Evolutionary conservation across 2,113 vertebrate species (phyloP).

Genomic region (Poeciliopsis occidentalis): DNA sequence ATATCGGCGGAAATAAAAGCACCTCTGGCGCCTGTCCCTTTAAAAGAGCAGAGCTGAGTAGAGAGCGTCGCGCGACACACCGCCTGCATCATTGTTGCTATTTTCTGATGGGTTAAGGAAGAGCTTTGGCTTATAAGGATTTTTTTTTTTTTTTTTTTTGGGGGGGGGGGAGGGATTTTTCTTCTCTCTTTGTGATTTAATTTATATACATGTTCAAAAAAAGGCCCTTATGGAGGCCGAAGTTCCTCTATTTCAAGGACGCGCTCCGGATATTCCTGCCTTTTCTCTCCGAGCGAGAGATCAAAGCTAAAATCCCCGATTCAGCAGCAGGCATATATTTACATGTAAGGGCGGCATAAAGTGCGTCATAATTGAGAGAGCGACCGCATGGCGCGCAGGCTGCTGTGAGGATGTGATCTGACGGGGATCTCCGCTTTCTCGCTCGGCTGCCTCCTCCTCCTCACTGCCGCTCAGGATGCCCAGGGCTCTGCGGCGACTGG

Average conservation of each 20-base stretch:
- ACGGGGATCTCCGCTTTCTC: slow-evolving; percentile 32
- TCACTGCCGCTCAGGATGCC: slow-evolving; percentile 77
- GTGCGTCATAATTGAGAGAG: background rate
- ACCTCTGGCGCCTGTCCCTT: background rate
- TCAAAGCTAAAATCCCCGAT: background rate
- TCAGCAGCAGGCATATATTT: background rate
- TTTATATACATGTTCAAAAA: no score
- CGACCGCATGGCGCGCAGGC: slow-evolving; percentile 21
- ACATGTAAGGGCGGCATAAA: background rate
- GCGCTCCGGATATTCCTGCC: background rate
- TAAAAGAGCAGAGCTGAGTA: background rate
- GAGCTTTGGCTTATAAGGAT: background rate
- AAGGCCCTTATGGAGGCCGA: slow-evolving; percentile 9
- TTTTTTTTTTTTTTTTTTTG: no score
- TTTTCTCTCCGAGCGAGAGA: background rate
- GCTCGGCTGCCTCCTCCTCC: slow-evolving; percentile 27
- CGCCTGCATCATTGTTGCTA: background rate
- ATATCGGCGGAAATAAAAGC: background rate
- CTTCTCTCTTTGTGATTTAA: background rate
- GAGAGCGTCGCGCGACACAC: background rate
- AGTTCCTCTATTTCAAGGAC: slow-evolving; percentile 49
- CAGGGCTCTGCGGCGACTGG: slow-evolving; percentile 86
- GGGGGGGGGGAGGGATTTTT: background rate
- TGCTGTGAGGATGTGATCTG: slow-evolving; percentile 59
- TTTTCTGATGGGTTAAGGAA: background rate